Base-by-base conservation (phyloP, 2,888 invertebrate species). In the Drosophila austrosaltans region DNA sequence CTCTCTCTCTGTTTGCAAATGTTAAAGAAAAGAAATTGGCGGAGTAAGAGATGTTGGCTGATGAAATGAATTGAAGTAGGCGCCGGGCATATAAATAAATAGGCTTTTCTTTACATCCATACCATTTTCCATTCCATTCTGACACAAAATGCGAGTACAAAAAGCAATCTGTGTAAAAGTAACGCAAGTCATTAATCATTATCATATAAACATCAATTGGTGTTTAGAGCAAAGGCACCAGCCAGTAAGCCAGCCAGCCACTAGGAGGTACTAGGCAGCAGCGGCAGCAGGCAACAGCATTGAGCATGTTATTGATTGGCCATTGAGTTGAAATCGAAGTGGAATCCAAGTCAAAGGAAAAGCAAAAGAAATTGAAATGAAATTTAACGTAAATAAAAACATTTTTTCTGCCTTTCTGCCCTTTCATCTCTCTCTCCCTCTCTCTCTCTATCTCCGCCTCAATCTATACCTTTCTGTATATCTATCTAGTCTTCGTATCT, bases 181-280 rank as follows among this genome's bases (percentile, higher is more conserved):
- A 75, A 65, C 63, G 57, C 63, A 48, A 76, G 76, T 75, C 84
- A 84, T 84, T 86, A 86, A 88, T 84, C 88, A 84, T 79, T 84
- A 86, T 86, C 81, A 79, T 77, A 86, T 88, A 87, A 82, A 87
- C 82, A 83, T 87, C 88, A 82, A 87, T 80, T 78, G 83, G 66
- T 78, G 76, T 85, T 85, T 82, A 84, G 82, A 76, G 72, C 69
- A 67, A 67, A 72, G 32, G 44, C 44, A 48, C 20, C 44, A 58
- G 66, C 48, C 61, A 65, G 76, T 32, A 10, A 32, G 32, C 6
- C 32, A 58, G 63, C 42, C 60, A 63, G 36, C 36, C 36, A 36
- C 20, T 39, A 39, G 57, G 20, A 39, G 53, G 39, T 10, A 30
- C 56, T 48, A 58, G 28, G 57, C 42, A 36, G 22, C 36, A 36